Evolutionary conservation across 1,140 invertebrate species (phyloP).

Genomic region (Akabosia matsudoensis): DNA sequence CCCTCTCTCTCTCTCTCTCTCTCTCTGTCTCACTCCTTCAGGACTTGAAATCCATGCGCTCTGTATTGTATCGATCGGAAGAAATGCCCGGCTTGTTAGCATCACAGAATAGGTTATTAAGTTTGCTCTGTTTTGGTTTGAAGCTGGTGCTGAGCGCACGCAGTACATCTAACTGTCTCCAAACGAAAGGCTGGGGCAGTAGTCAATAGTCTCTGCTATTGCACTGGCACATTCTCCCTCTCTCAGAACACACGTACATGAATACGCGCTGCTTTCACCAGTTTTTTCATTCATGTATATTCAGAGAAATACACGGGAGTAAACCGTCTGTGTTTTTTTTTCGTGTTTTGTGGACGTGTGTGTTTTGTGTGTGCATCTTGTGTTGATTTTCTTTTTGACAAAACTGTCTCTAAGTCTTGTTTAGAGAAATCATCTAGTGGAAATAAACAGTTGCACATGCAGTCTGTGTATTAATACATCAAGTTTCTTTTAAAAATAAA

Average conservation of each 20-base stretch:
- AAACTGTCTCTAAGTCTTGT: conserved; percentile 12
- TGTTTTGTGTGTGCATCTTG: not conserved
- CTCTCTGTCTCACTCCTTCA: too few species aligned
- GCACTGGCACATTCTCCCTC: not conserved
- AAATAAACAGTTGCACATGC: conserved; percentile 16
- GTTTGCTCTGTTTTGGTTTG: not conserved
- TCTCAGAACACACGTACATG: too few species aligned
- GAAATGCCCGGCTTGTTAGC: conserved; percentile 17
- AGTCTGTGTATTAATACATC: not conserved
- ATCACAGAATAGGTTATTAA: conserved; percentile 6
- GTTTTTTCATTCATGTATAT: not conserved
- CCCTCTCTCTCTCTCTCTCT: not conserved
- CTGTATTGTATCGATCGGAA: conserved; percentile 6
- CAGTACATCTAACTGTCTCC: not conserved
- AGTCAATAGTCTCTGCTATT: not conserved
- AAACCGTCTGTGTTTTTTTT: not conserved
- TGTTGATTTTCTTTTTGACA: not conserved
- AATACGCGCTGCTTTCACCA: not conserved
- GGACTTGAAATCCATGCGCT: conserved; percentile 19
- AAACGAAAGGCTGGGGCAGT: not conserved
- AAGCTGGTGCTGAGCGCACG: not conserved
- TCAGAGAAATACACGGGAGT: not conserved
- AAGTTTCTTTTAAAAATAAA: too few species aligned
- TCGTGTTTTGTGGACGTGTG: too few species aligned
- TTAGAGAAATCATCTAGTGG: not conserved